Evolutionary conservation across 2,113 vertebrate species (phyloP).

Genomic region (Megaceryle maxima): DNA sequence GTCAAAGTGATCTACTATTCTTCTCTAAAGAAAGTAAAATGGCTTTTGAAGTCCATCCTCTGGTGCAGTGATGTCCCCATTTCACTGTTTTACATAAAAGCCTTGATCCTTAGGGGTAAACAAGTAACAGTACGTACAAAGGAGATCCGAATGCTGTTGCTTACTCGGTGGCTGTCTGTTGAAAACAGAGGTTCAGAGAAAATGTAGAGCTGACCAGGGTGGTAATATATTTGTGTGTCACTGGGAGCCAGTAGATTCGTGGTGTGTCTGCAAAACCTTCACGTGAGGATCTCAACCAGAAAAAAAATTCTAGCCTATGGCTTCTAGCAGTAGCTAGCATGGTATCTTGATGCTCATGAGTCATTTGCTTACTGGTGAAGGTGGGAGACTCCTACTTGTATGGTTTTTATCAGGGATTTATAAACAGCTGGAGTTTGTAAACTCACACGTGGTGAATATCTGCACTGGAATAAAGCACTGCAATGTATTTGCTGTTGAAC

Average conservation of each 20-base stretch:
- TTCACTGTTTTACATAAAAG: neutral
- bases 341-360: neutral
- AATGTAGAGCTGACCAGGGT: neutral
- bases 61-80: neutral
- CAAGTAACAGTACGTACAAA: neutral
- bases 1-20: neutral
- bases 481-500: neutral
- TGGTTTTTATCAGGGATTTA: neutral
- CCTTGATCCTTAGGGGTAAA: neutral
- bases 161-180: neutral
- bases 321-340: neutral
- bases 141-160: neutral
- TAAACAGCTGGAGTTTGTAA: neutral
- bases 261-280: neutral
- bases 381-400: neutral
- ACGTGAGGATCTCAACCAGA: neutral
- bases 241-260: neutral
- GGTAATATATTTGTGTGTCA: neutral
- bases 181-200: neutral
- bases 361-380: neutral
- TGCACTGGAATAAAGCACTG: neutral
- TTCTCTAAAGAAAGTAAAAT: neutral
- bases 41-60: neutral
- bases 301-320: neutral
- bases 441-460: neutral